Evolutionary conservation across 2,797 vertebrate genomes (phyloP), one percentile per base, ranked within the genome.

Genomic region (Dicrostonyx torquatus): DNA sequence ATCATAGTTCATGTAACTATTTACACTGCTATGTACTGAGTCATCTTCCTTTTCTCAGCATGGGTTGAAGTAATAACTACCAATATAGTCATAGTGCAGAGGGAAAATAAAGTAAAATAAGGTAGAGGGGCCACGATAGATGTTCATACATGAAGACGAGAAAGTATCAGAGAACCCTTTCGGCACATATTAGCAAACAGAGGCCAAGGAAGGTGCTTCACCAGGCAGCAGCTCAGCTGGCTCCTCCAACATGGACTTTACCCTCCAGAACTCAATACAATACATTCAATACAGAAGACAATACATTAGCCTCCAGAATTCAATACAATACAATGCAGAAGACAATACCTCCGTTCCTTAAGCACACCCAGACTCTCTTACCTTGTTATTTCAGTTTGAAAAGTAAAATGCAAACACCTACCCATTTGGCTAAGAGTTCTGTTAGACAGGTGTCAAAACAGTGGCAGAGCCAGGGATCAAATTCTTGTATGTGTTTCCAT

Each of bases 361-460:
- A 90, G 13, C 5, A 37, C 40, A 53, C 10, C n/a, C 22, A 50
- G 55, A 29, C 34, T 40, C 20, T 92, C 8, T 15, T 85, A n/a
- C 73, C 53, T 70, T 43, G 17, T 87, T 82, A 78, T 26, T 43
- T 40, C 7, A 86, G n/a, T 58, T 62, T 13, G 8, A 45, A 45
- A 7, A 79, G 62, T 78, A 9, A 48, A 24, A 73, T 29, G 58
- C 11, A 55, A 20, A 78, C 37, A 62, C 77, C 50, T 80, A 48
- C 29, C 6, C 43, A 91, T 82, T 89, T 94, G 80, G 85, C 53
- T 84, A 91, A 94, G 88, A 55, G 90, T 68, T 73, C 64, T 31
- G 64, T 90, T 72, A 94, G 5, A 14, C 17, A 43, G 58, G 24
- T 22, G 55, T 45, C 66, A 58, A 80, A 43, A 45, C 86, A 12